Conservation (phyloP, 2,888 invertebrate species). For the Labia minor region DNA sequence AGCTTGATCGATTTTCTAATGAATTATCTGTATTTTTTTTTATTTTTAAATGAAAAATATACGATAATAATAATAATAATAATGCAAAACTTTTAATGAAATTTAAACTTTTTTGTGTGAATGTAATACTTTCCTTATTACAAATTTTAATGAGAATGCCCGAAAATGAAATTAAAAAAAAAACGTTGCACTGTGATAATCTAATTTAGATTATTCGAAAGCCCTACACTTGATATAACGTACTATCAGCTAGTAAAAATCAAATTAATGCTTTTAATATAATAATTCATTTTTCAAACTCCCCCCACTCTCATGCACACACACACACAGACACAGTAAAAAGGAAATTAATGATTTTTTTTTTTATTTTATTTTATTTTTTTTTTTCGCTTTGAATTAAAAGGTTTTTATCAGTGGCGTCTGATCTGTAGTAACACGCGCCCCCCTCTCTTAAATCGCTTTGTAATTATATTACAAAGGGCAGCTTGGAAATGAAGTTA, state of each 20-base stretch:
- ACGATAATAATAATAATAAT: no score
- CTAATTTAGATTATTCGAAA: conserved; percentile 5
- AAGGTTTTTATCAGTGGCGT: background rate
- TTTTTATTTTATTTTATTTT: no score
- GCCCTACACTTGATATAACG: background rate
- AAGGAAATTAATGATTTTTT: conserved; percentile 5
- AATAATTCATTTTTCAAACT: conserved; percentile 7
- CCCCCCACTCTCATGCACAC: no score
- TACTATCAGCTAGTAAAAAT: background rate
- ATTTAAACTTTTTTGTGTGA: background rate
- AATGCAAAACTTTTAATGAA: background rate
- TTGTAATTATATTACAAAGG: conserved; percentile 13
- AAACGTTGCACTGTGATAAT: conserved; percentile 1
- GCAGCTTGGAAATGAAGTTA: conserved; percentile 13
- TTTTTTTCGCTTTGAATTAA: conserved; percentile 8
- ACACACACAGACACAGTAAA: background rate
- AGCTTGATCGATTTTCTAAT: no score
- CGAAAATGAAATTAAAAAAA: conserved; percentile 9
- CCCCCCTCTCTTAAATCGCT: conserved; percentile 8
- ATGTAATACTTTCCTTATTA: background rate
- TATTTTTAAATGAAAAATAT: no score
- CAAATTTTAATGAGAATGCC: background rate
- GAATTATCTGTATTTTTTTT: no score
- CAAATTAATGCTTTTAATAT: conserved; percentile 13
- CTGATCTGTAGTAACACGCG: background rate